Base-by-base conservation (phyloP, 1,140 invertebrate genomes). In the Drosophila mauritiana region DNA sequence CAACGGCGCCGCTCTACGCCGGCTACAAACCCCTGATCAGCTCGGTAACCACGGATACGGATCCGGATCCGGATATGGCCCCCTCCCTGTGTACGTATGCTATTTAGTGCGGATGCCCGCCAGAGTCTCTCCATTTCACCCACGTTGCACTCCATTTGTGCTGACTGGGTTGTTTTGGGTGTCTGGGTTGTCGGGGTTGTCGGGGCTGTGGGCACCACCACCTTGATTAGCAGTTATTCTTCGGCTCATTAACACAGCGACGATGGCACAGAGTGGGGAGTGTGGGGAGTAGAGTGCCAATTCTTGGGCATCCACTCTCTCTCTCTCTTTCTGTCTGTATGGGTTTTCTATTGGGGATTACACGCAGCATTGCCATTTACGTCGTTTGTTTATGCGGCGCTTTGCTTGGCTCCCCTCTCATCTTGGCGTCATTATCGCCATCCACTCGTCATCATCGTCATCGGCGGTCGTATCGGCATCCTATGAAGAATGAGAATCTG, bases 221-320 rank as follows among this genome's bases (percentile, higher is more conserved):
- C 12, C 72, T 39, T 52, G 51, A 43, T 56, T 64, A 46, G 49
- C 67, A 46, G 5, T 46, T 68, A 45, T 42, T 25, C 36, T 42
- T 57, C 42, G 59, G 52, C 37, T 69, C 42, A 42, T 42, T 65
- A 68, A 64, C 39, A 59, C 39, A 59, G 27, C 58, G 59, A 57
- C 11, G 42, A 15, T 15, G 8, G 40, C 13, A 17, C 40, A 8
- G 40, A 42, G 31, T 31, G 31, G 31, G 31, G 2, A 42, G 39
- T 15, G n/a, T 15, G 39, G n/a, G 39, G n/a, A 20, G 15, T 15
- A 20, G 7, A 43, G 40, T 17, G 4, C 10, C 17, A 12, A 12
- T 17, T 45, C 17, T 52, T 13, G 7, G 8, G 48, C 15, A 20
- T 39, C 58, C 22, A 56, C 20, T 56, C 58, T 17, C 49, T 59